These are phyloP conservation scores for Ptychadena robeensis DNA, from an alignment of 2,797 vertebrate genomes.

Conservation along the genomic window DNA sequence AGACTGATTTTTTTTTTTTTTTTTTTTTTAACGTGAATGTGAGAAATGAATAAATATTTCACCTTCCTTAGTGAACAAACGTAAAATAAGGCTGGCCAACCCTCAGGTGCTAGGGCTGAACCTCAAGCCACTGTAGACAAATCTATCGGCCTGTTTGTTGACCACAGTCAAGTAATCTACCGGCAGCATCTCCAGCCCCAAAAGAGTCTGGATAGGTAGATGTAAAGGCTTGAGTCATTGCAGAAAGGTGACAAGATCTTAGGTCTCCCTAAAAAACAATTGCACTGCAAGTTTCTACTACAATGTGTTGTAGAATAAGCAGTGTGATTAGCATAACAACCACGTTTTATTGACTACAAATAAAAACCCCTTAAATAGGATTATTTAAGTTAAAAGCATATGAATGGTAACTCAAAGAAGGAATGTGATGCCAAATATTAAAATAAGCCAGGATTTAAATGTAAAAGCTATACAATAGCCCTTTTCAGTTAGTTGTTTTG, in stretches of 20 bases:
- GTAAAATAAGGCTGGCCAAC: not conserved
- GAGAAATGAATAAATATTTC: conserved; percentile 31
- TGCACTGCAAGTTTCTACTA: not conserved
- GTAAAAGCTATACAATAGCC: not conserved
- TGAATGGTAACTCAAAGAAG: not conserved
- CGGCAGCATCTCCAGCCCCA: not conserved
- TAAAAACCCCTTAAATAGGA: not conserved
- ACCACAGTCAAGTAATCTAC: too few species aligned
- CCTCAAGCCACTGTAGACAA: not conserved
- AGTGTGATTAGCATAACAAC: not conserved
- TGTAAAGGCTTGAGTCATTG: not conserved
- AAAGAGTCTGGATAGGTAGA: not conserved
- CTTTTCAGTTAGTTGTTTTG: not conserved
- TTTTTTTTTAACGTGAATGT: too few species aligned
- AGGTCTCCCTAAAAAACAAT: not conserved
- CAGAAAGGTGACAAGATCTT: not conserved
- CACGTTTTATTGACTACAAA: not conserved
- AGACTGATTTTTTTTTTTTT: too few species aligned
- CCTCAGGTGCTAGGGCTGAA: not conserved
- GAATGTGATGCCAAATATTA: not conserved
- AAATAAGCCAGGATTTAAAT: conserved; percentile 14
- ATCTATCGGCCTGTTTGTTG: too few species aligned
- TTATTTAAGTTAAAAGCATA: not conserved
- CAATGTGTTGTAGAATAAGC: not conserved
- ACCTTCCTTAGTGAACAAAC: not conserved